These are phyloP conservation scores for Apogon talboti DNA, from an alignment of 2,797 vertebrate genomes.

Conservation along the genomic window DNA sequence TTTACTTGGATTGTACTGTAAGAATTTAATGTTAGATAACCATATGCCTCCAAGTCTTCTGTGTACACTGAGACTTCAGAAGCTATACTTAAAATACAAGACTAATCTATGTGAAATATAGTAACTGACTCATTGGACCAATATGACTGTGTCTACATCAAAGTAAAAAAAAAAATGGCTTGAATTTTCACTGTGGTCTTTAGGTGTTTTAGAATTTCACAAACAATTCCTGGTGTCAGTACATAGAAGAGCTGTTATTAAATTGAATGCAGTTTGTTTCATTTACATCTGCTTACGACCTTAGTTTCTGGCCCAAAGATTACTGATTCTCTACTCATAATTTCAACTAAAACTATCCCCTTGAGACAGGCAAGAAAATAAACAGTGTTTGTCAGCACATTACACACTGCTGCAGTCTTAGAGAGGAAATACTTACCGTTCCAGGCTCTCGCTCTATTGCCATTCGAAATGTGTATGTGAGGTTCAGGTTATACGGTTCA, in stretches of 20 bases:
- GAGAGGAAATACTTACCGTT: slow-evolving; percentile 90
- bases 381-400: slow-evolving; percentile 36
- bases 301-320: slow-evolving; percentile 1
- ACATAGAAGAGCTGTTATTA: slow-evolving; percentile 2
- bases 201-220: background rate
- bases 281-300: slow-evolving; percentile 13
- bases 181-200: no score
- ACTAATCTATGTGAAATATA: background rate
- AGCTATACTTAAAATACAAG: slow-evolving; percentile 4
- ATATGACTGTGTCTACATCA: background rate
- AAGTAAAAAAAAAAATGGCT: background rate
- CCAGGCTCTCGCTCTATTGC: slow-evolving; percentile 93
- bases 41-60: no score
- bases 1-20: no score
- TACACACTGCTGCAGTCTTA: slow-evolving; percentile 49
- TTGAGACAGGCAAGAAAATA: slow-evolving; percentile 28
- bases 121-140: background rate
- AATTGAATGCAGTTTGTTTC: slow-evolving; percentile 19
- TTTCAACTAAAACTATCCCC: slow-evolving; percentile 13
- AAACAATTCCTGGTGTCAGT: slow-evolving; percentile 9
- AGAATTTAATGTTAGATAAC: background rate
- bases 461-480: slow-evolving; percentile 86
- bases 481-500: slow-evolving; percentile 84
- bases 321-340: slow-evolving; percentile 6
- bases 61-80: background rate